Evolutionary conservation across 2,113 vertebrate genomes (phyloP).

Genomic region (Microtus richardsoni): DNA sequence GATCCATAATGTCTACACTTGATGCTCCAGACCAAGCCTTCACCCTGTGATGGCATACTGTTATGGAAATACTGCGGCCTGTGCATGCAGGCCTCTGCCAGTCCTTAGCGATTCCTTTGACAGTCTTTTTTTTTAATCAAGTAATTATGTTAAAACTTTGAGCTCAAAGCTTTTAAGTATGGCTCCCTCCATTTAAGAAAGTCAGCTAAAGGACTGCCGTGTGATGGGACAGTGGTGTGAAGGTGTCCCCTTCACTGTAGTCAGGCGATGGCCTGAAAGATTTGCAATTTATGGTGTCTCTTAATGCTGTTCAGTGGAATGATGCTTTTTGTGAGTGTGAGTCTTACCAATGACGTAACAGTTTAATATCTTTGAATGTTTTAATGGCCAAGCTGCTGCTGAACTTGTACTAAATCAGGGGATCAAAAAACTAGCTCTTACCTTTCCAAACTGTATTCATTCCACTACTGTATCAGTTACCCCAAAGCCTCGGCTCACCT

Average conservation of each 20-base stretch:
- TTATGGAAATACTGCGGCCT: constrained; percentile 28
- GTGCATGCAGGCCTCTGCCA: constrained; percentile 2
- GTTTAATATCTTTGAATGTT: constrained; percentile 76
- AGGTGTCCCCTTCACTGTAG: constrained; percentile 57
- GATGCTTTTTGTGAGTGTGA: constrained; percentile 67
- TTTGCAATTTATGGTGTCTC: constrained; percentile 59
- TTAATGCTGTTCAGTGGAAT: constrained; percentile 51
- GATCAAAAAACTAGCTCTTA: constrained; percentile 69
- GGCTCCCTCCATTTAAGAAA: constrained; percentile 53
- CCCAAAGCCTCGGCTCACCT: constrained; percentile 40
- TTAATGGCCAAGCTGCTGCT: constrained; percentile 74
- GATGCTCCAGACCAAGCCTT: constrained; percentile 49
- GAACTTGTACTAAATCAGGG: constrained; percentile 76
- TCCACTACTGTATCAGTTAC: constrained; percentile 47
- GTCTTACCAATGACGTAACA: constrained; percentile 71
- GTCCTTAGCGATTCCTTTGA: constrained; percentile 58
- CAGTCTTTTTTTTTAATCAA: constrained; percentile 28
- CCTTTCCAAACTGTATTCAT: constrained; percentile 57
- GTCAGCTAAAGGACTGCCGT: constrained; percentile 22
- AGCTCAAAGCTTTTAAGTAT: constrained; percentile 67
- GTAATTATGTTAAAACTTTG: constrained; percentile 58
- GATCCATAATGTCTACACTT: constrained; percentile 49
- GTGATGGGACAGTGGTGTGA: constrained; percentile 44
- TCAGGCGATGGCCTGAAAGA: constrained; percentile 51
- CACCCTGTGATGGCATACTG: neutral